A percentile compares a stretch with the other conserved stretches of the same genome.
phyloP scores from a whole-genome alignment of 2,888 invertebrate genomes.

The Coelinius sp. region DNA sequence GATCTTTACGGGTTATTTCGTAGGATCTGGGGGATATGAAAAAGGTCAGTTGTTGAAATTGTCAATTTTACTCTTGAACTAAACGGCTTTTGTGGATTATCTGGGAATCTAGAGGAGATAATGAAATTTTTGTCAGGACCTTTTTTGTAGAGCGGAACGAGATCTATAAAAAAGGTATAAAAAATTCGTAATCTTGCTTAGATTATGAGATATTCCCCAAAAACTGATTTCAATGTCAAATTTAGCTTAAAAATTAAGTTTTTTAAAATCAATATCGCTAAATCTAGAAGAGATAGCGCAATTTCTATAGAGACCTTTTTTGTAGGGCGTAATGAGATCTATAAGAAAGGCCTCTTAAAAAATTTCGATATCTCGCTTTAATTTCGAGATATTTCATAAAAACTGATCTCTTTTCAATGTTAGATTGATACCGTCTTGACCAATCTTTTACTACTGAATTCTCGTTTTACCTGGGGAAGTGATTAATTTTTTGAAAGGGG shows the following conservation, averaged over 20 bases:
- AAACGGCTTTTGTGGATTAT: background rate
- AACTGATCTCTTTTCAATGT: background rate
- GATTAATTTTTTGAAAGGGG: conserved; percentile 95
- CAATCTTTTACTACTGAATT: background rate
- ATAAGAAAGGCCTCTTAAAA: background rate
- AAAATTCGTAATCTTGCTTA: background rate
- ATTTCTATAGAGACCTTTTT: background rate
- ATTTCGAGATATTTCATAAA: background rate
- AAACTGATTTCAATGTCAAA: background rate
- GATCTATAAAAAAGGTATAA: background rate
- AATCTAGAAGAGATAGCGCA: background rate
- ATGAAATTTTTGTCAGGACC: too few species aligned
- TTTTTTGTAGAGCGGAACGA: too few species aligned
- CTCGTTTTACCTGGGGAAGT: conserved; percentile 85
- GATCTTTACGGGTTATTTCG: conserved; percentile 95
- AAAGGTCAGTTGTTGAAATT: background rate
- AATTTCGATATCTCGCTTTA: background rate
- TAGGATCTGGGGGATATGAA: conserved; percentile 79
- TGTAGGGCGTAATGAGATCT: background rate
- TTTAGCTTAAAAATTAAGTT: background rate
- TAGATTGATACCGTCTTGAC: conserved; percentile 20
- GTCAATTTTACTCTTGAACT: background rate
- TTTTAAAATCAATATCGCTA: conserved; percentile 2
- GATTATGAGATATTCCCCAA: background rate
- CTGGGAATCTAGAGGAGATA: too few species aligned